phyloP scores from a whole-genome alignment of 37 sponge, comb jelly and placozoan species.

The Axinella damicornis region DNA sequence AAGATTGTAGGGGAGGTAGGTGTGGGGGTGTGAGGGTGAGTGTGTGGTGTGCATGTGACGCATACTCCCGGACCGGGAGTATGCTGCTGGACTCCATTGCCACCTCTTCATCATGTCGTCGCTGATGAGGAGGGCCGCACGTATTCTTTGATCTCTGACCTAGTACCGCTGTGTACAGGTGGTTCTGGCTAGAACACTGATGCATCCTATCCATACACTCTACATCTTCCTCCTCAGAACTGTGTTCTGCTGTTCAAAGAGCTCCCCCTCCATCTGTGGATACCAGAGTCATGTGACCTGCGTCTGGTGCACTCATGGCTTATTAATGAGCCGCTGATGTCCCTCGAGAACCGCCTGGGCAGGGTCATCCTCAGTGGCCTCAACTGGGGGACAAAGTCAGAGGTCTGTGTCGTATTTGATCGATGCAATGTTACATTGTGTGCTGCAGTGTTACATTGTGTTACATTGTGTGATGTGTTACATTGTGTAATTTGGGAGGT shows the following conservation, averaged over 20 bases:
- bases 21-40: slow-evolving; percentile 2
- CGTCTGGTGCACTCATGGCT: slow-evolving; percentile 66
- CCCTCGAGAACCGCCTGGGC: slow-evolving; percentile 69
- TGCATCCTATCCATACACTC: neutral
- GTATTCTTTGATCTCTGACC: no score
- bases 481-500: neutral
- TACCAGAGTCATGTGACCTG: slow-evolving; percentile 67
- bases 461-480: no score
- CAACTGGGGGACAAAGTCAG: slow-evolving; percentile 84
- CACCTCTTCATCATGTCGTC: no score
- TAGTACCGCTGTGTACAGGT: no score
- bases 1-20: slow-evolving; percentile 67
- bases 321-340: slow-evolving; percentile 49
- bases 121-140: no score
- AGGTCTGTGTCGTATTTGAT: slow-evolving; percentile 6
- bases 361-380: slow-evolving; percentile 68
- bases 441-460: no score
- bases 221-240: slow-evolving; percentile 35
- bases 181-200: no score
- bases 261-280: slow-evolving; percentile 81
- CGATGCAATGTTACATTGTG: no score
- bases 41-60: neutral
- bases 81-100: slow-evolving; percentile 77
- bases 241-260: slow-evolving; percentile 74
- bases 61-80: slow-evolving; percentile 71